Evolutionary conservation across 2,888 invertebrate genomes (phyloP).

Genomic region (Dichetophora obliterata): DNA sequence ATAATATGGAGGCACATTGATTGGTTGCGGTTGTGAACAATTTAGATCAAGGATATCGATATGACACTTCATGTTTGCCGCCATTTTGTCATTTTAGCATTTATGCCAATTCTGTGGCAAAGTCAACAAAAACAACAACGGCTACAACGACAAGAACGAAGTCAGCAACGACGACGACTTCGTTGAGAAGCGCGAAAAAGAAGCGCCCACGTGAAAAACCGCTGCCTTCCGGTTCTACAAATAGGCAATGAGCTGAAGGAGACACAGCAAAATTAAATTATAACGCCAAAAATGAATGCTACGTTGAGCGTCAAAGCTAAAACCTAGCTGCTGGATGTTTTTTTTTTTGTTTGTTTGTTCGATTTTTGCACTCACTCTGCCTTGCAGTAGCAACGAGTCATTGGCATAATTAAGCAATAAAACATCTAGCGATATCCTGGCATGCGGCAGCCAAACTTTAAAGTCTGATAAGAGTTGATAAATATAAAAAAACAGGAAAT

Average conservation of each 20-base stretch:
- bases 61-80: constrained; percentile 53
- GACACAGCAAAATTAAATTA: constrained; percentile 58
- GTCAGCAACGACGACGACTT: constrained; percentile 9
- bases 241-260: constrained; percentile 54
- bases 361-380: background rate
- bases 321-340: background rate
- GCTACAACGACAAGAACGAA: constrained; percentile 43
- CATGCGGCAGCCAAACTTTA: background rate
- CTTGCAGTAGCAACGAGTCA: constrained; percentile 48
- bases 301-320: background rate
- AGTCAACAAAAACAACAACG: constrained; percentile 10
- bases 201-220: constrained; percentile 48
- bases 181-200: constrained; percentile 1
- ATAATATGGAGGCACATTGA: constrained; percentile 51
- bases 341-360: background rate
- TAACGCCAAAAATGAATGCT: constrained; percentile 44
- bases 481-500: background rate
- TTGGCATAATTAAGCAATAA: constrained; percentile 61
- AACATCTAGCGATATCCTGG: constrained; percentile 39
- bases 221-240: constrained; percentile 58
- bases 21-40: constrained; percentile 64
- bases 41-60: constrained; percentile 64
- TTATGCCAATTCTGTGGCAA: constrained; percentile 45
- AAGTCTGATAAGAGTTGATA: background rate
- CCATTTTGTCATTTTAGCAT: constrained; percentile 59